These are phyloP conservation scores for Calameuta filiformis DNA, from an alignment of 2,888 invertebrate genomes.

Conservation along the genomic window DNA sequence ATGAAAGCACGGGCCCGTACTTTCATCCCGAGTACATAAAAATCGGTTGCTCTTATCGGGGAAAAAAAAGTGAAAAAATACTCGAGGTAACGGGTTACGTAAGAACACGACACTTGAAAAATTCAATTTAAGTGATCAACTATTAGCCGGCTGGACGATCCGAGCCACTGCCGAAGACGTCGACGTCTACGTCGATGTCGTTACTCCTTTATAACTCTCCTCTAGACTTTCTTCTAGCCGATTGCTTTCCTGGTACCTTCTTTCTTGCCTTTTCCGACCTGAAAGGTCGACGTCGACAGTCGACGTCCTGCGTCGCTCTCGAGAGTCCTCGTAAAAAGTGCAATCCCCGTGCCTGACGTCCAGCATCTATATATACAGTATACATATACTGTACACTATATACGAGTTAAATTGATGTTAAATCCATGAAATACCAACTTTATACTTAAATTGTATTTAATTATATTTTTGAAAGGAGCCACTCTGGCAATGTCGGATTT, in stretches of 20 bases:
- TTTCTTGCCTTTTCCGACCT: not conserved
- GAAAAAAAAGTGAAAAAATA: not conserved
- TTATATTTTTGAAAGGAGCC: not conserved
- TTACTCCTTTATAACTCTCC: not conserved
- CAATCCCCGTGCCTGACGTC: not conserved
- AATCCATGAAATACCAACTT: not conserved
- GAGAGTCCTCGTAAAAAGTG: not conserved
- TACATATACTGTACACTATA: not conserved
- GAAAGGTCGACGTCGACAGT: not conserved
- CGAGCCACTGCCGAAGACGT: not conserved
- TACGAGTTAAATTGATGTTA: not conserved
- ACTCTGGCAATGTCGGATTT: not conserved
- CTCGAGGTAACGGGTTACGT: not conserved
- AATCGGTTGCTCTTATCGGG: not conserved
- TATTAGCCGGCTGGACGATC: not conserved
- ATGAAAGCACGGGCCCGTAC: not conserved
- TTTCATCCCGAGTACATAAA: no score
- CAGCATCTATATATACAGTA: not conserved
- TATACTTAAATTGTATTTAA: not conserved
- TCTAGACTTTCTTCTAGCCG: not conserved
- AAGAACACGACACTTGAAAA: not conserved
- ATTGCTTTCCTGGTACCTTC: not conserved
- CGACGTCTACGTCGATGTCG: not conserved
- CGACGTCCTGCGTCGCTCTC: not conserved
- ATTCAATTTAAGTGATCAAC: not conserved